Conservation (phyloP, 2,888 invertebrate genomes). For the Alloplasta piceator region DNA sequence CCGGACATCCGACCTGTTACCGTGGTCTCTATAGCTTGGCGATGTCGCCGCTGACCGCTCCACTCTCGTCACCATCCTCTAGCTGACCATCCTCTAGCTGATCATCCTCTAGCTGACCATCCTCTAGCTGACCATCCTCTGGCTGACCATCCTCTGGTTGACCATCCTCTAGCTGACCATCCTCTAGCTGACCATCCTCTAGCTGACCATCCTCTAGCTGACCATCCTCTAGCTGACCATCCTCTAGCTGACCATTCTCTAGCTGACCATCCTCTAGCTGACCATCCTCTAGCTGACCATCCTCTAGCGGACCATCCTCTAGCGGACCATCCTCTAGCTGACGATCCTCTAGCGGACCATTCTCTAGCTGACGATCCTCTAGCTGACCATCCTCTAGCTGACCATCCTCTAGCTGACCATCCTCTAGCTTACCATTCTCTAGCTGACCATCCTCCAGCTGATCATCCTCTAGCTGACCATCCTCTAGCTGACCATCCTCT, state of each 20-base stretch:
- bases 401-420: slow-evolving; percentile 32
- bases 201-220: no score
- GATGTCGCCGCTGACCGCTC: slow-evolving; percentile 51
- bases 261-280: no score
- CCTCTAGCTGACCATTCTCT: slow-evolving; percentile 61
- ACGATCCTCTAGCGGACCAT: slow-evolving; percentile 64
- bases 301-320: no score
- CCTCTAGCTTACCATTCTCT: slow-evolving; percentile 60
- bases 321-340: slow-evolving; percentile 27
- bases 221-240: slow-evolving; percentile 62
- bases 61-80: slow-evolving; percentile 65
- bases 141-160: no score
- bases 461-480: slow-evolving; percentile 49
- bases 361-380: slow-evolving; percentile 28
- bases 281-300: slow-evolving; percentile 49
- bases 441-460: no score
- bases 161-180: slow-evolving; percentile 64
- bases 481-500: no score
- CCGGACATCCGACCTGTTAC: slow-evolving; percentile 83
- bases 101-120: slow-evolving; percentile 19
- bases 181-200: slow-evolving; percentile 29
- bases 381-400: no score
- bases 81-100: no score
- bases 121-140: no score
- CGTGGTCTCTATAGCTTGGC: slow-evolving; percentile 64